A percentile compares a stretch with the other conserved stretches of the same genome.
Evolutionary conservation across 2,888 invertebrate species (phyloP).

Genomic region (Epirrhoe tristata): DNA sequence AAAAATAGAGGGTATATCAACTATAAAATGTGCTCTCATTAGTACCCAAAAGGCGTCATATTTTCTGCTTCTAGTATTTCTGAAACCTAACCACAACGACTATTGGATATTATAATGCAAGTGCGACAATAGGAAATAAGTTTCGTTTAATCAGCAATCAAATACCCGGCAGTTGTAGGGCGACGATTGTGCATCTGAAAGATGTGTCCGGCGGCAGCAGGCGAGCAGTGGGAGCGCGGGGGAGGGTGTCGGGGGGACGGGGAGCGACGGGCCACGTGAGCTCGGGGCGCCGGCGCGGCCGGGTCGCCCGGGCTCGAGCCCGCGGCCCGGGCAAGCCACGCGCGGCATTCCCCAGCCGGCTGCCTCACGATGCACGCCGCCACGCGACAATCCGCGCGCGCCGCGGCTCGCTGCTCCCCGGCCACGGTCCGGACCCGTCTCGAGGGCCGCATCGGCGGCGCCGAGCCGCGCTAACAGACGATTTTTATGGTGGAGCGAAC

Average conservation of each 20-base stretch:
- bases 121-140: not conserved
- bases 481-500: conserved; percentile 72
- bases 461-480: conserved; percentile 72
- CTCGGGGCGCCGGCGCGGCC: conserved; percentile 79
- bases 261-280: conserved; percentile 70
- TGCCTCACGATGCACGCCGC: conserved; percentile 72
- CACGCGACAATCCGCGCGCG: conserved; percentile 63
- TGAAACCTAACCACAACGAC: too few relatives aligned
- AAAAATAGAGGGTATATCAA: not conserved
- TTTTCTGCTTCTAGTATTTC: too few relatives aligned
- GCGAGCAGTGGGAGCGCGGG: conserved; percentile 43
- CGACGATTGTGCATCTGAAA: conserved; percentile 77
- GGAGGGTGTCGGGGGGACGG: conserved; percentile 51
- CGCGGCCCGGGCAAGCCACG: conserved; percentile 65
- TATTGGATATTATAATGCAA: too few relatives aligned
- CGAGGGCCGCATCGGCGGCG: conserved; percentile 74
- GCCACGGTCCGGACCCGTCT: conserved; percentile 72
- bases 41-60: too few relatives aligned
- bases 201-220: conserved; percentile 66
- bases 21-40: not conserved
- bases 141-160: conserved; percentile 38
- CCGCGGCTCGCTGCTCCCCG: conserved; percentile 69
- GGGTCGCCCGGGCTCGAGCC: conserved; percentile 71
- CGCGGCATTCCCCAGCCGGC: conserved; percentile 79
- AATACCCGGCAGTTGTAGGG: conserved; percentile 71